These are phyloP conservation scores for Marronus borbonicus DNA, from an alignment of 2,888 invertebrate genomes.

Conservation along the genomic window DNA sequence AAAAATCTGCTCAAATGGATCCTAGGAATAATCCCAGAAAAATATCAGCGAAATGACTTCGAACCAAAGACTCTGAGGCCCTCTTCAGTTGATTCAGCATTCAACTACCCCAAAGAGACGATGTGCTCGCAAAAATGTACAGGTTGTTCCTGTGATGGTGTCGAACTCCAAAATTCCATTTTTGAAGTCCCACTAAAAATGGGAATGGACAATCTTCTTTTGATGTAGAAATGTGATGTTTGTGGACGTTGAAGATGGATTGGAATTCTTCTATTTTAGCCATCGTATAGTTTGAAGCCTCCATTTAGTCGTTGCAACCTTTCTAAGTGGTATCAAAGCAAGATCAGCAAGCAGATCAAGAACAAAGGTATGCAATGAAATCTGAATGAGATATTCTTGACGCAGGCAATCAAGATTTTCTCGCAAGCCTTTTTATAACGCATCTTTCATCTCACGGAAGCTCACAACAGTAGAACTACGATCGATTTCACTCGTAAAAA, in stretches of 20 bases:
- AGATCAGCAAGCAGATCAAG: slow-evolving; percentile 54
- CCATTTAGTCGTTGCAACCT: too few species aligned
- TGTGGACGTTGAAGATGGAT: background rate
- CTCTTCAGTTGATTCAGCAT: background rate
- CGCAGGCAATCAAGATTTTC: slow-evolving; percentile 48
- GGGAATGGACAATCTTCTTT: too few species aligned
- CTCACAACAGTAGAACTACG: background rate
- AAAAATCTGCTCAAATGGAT: too few species aligned
- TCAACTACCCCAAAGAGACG: slow-evolving; percentile 36
- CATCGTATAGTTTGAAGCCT: too few species aligned
- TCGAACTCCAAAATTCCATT: background rate
- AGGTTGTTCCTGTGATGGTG: slow-evolving; percentile 1
- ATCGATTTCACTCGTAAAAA: background rate
- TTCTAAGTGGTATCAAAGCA: slow-evolving; percentile 42
- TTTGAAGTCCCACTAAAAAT: too few species aligned
- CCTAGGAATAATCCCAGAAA: background rate
- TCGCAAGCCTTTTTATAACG: slow-evolving; percentile 52
- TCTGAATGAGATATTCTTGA: slow-evolving; percentile 56
- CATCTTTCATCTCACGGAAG: slow-evolving; percentile 48
- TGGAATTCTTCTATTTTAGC: too few species aligned
- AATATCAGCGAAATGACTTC: slow-evolving; percentile 3
- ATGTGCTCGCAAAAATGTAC: slow-evolving; percentile 26
- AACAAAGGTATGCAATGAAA: slow-evolving; percentile 57
- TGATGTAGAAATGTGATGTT: too few species aligned
- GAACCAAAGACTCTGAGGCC: slow-evolving; percentile 2